These are phyloP conservation scores for Pristionchus fissidentatus DNA, from an alignment of 2,888 invertebrate species.

Conservation along the genomic window DNA sequence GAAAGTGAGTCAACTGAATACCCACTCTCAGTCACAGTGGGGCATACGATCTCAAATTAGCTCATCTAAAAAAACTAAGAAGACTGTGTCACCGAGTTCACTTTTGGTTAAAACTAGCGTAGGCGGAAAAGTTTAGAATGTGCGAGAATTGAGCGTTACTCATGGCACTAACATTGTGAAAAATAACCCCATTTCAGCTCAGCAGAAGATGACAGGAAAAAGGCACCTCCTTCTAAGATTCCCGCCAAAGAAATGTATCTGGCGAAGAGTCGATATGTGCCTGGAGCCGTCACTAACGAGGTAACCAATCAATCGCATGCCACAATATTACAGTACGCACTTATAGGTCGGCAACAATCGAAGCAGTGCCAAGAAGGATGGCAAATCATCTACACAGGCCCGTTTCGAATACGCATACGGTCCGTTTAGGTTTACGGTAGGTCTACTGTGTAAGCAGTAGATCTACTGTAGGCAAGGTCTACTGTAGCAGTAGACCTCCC, in stretches of 20 bases:
- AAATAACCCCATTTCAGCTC: not conserved
- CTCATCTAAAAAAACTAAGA: slow-evolving; percentile 36
- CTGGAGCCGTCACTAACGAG: slow-evolving; percentile 78
- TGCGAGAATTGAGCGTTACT: too few relatives aligned
- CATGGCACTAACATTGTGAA: too few relatives aligned
- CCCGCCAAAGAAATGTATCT: slow-evolving; percentile 86
- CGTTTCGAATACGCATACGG: slow-evolving; percentile 75
- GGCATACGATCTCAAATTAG: not conserved
- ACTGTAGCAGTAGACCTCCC: too few relatives aligned
- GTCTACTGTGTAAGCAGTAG: slow-evolving; percentile 60
- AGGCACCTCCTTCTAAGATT: not conserved
- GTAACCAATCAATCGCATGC: not conserved
- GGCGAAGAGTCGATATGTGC: slow-evolving; percentile 86
- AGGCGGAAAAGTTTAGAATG: too few relatives aligned
- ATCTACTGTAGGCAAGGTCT: not conserved
- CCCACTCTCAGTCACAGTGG: not conserved
- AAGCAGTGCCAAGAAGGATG: slow-evolving; percentile 55
- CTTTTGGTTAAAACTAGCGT: too few relatives aligned
- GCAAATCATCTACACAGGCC: slow-evolving; percentile 70
- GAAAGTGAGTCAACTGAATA: slow-evolving; percentile 52
- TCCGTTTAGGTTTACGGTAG: too few relatives aligned
- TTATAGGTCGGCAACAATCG: slow-evolving; percentile 45
- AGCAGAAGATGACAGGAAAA: slow-evolving; percentile 43
- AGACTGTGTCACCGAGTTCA: not conserved
- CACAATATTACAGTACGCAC: not conserved